Conservation (phyloP, 2,888 invertebrate species). For the Drosophila barbarae region DNA sequence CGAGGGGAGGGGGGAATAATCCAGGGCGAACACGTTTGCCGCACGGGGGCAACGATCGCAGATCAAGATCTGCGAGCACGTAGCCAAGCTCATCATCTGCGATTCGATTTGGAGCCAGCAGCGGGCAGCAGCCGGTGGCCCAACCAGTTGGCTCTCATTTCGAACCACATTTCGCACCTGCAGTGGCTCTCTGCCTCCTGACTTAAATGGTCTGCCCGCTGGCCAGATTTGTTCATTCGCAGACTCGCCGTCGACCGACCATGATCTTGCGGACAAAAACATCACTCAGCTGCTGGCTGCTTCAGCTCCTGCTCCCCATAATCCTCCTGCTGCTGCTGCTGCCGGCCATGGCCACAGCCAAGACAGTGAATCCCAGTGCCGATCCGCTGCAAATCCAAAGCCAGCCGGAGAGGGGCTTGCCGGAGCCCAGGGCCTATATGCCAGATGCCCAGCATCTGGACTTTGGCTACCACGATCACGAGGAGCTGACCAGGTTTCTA, state of each 20-base stretch:
- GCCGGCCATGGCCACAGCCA: constrained; percentile 50
- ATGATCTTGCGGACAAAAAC: constrained; percentile 74
- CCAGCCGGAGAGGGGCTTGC: constrained; percentile 60
- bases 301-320: constrained; percentile 41
- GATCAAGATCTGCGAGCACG: constrained; percentile 30
- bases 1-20: constrained; percentile 1
- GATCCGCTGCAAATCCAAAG: constrained; percentile 50
- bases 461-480: constrained; percentile 93
- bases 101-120: constrained; percentile 54
- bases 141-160: constrained; percentile 55
- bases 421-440: constrained; percentile 78
- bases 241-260: constrained; percentile 51
- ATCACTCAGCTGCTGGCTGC: constrained; percentile 30
- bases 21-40: constrained; percentile 55
- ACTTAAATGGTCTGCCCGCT: constrained; percentile 55
- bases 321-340: constrained; percentile 13
- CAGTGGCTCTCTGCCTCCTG: background rate
- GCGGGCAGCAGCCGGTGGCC: constrained; percentile 21
- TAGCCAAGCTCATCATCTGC: constrained; percentile 25
- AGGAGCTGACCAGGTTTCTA: constrained; percentile 90
- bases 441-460: constrained; percentile 82
- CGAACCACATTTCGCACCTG: constrained; percentile 38
- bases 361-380: constrained; percentile 56
- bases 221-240: constrained; percentile 61
- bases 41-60: constrained; percentile 38